Base-by-base conservation (phyloP, 2,888 invertebrate genomes). In the Orgyia antiqua region DNA sequence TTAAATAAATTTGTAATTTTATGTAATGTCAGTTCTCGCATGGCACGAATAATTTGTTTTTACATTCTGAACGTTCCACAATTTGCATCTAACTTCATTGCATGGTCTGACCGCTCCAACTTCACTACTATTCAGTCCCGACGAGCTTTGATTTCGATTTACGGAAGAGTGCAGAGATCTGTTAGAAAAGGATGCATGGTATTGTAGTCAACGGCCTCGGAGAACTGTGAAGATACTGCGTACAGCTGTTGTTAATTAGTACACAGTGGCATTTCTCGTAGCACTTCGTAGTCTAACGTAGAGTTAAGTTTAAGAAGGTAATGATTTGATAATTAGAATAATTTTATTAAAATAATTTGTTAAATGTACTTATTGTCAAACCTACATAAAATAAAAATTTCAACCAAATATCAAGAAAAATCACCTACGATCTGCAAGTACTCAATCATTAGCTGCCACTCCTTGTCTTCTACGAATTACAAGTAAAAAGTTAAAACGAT, bases 121-220 rank as follows among this genome's bases (percentile, higher is more conserved):
- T 82, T 86, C 84, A 78, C 51, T 31, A 39, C 59, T 61, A 59
- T 80, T 59, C 67, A 73, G 73, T 76, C 74, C 70, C 79, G 75
- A 79, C 75, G 84, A 84, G 86, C 83, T 83, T 86, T 83, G 84
- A 86, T 84, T 86, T 86, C 86, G 84, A 86, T 86, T 86, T 78
- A 84, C 66, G 73, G 83, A 84, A 79, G 82, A 84, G 86, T 79
- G 54, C 67, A 59, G 79, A 67, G 58, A 60, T 49, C 64, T 43
- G 75, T 50, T 62, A 48, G 67, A 79, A 65, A 68, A 65, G 54
- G 80, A 75, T 44, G 53, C 58, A 45, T 33, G 48, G 63, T 63
- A 62, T 71, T 68, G 67, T 80, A 77, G 84, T 84, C 83, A 84
- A 82, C 80, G 83, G 70, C 83, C 83, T 79, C 75, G 67, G 60